Evolutionary conservation across 2,113 vertebrate genomes (phyloP).

Genomic region (Anser cygnoides): DNA sequence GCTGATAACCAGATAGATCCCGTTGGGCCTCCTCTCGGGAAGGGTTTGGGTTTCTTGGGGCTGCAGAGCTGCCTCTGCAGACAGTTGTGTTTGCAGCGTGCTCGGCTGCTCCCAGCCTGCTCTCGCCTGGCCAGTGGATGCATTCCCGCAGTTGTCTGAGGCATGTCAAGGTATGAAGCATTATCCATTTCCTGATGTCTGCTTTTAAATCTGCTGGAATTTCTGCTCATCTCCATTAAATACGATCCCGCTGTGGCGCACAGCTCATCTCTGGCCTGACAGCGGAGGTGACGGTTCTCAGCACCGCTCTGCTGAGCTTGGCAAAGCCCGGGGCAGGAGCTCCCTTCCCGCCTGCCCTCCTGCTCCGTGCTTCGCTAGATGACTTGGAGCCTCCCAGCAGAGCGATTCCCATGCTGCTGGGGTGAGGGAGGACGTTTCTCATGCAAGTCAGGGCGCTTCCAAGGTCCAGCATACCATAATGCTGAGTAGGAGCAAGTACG

Average conservation of each 20-base stretch:
- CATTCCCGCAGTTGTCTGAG: neutral
- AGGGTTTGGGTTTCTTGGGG: neutral
- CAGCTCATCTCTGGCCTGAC: neutral
- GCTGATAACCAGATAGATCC: neutral
- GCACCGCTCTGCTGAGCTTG: neutral
- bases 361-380: neutral
- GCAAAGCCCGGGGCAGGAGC: neutral
- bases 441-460: constrained; percentile 54
- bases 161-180: neutral
- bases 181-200: constrained; percentile 39
- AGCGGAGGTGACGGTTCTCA: neutral
- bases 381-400: neutral
- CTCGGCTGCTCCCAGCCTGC: neutral
- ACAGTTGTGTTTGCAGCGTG: accelerated
- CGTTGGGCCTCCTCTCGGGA: neutral
- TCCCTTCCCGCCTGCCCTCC: neutral
- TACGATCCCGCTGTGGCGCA: neutral
- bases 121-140: neutral
- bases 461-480: constrained; percentile 67
- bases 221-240: neutral
- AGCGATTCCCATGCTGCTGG: constrained; percentile 50
- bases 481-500: constrained; percentile 63
- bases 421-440: constrained; percentile 63
- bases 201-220: constrained; percentile 27
- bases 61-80: neutral